Conservation (phyloP, 2,113 vertebrate species). For the Ciconia maguari region DNA sequence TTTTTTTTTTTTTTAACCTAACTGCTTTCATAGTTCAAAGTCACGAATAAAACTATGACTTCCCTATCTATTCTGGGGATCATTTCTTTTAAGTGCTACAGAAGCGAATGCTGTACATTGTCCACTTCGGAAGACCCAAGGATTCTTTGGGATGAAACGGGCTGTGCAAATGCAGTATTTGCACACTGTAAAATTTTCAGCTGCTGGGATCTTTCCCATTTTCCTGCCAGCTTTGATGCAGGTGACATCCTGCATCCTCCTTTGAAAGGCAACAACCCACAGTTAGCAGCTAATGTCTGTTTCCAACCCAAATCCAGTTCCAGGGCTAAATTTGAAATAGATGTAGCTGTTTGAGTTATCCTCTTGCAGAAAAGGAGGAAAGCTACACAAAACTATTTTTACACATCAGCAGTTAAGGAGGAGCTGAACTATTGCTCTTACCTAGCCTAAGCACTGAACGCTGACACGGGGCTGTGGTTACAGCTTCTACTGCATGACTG, state of each 20-base stretch:
- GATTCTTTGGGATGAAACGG: neutral
- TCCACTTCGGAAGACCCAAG: neutral
- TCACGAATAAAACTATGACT: rapidly evolving
- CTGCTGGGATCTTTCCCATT: neutral
- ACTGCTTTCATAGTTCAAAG: neutral
- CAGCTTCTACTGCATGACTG: rapidly evolving
- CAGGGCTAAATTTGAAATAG: neutral
- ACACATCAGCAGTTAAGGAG: neutral
- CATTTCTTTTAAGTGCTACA: neutral
- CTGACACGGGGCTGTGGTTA: neutral
- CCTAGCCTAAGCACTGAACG: neutral
- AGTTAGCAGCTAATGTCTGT: neutral
- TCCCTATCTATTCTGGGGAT: neutral
- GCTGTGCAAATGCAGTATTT: neutral
- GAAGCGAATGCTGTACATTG: neutral
- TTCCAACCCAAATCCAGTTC: neutral
- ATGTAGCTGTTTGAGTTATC: neutral
- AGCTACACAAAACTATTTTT: neutral
- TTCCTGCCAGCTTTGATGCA: neutral
- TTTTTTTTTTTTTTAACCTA: neutral
- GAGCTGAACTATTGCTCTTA: neutral
- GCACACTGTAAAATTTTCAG: neutral
- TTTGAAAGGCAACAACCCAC: neutral
- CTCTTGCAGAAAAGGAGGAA: neutral
- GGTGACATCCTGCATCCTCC: neutral